Evolutionary conservation across 2,888 invertebrate genomes (phyloP), one percentile per base, ranked within the genome.

Genomic region (Lacanobia wlatinum): DNA sequence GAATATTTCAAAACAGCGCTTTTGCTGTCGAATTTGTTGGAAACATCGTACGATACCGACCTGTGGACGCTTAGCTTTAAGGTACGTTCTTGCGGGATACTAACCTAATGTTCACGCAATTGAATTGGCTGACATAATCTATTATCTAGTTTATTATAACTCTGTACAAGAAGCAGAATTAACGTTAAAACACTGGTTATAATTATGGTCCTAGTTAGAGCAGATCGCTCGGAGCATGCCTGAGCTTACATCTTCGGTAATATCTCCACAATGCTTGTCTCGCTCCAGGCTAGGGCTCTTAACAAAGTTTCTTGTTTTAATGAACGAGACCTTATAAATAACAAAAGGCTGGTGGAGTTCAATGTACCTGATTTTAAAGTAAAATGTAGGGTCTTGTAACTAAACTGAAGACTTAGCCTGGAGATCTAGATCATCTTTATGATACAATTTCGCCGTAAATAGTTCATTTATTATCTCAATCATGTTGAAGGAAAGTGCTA

Each of bases 241-340:
- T 63, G 23, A 12, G 7, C 40, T 46, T 16, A 76, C 28, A 75
- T 62, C 40, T 64, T 53, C 40, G 16, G 21, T 66, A 43, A 34
- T 74, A 67, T 34, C n/a, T 59, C 21, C 23, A 70, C 52, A 81
- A 68, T 63, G 61, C 48, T 16, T 52, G 53, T 66, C 8, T 23
- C 48, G 70, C 82, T 64, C 4, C 70, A 40, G 70, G 78, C 60
- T 28, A 23, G 8, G 14, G 34, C 43, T 81, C 64, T 61, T 18
- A 74, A 61, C 48, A 60, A 21, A 38, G 53, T 60, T 80, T 68
- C 56, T 38, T 53, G 34, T 61, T 81, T 61, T 65, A 78, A 76
- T 76, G 64, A 70, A 58, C 52, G 40, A 58, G 16, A 58, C 43
- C 62, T 75, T 78, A 21, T 70, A 43, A 50, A 75, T 71, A 79